These are phyloP conservation scores for Charadrius vociferus DNA, from an alignment of 2,113 vertebrate species.

Conservation along the genomic window DNA sequence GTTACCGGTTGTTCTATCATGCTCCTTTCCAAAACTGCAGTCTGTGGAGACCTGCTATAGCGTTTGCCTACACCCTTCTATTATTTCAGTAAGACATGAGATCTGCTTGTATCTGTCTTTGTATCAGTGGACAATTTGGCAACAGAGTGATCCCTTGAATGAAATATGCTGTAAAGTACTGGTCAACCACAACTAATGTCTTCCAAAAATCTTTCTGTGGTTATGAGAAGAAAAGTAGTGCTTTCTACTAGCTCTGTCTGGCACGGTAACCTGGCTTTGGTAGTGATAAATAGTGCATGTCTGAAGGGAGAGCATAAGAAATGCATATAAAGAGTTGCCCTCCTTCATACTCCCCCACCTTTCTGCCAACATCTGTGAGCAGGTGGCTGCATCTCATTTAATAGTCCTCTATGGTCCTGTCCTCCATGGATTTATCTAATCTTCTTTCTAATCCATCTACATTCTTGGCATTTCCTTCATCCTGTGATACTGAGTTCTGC, in stretches of 20 bases:
- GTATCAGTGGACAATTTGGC: not conserved
- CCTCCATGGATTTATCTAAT: not conserved
- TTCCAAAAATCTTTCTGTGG: not conserved
- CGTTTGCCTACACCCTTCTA: not conserved
- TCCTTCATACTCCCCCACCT: not conserved
- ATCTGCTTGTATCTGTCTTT: not conserved
- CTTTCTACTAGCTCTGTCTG: not conserved
- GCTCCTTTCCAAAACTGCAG: not conserved
- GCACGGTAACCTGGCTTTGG: not conserved
- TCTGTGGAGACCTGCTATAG: not conserved
- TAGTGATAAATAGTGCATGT: not conserved
- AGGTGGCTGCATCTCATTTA: not conserved
- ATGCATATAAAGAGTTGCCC: not conserved
- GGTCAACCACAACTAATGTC: not conserved
- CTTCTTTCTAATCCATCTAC: not conserved
- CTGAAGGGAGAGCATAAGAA: not conserved
- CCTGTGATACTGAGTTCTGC: not conserved
- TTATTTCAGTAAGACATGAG: not conserved
- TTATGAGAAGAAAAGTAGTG: not conserved
- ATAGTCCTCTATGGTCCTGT: not conserved
- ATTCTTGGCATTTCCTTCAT: constrained; percentile 8
- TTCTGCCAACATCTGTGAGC: not conserved
- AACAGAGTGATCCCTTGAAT: not conserved
- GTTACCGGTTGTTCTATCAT: not conserved
- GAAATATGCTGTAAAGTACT: not conserved